A percentile compares a stretch with the other conserved stretches of the same genome.
Evolutionary conservation across 2,888 invertebrate species (phyloP).

Genomic region (Hemistola chrysoprasaria): DNA sequence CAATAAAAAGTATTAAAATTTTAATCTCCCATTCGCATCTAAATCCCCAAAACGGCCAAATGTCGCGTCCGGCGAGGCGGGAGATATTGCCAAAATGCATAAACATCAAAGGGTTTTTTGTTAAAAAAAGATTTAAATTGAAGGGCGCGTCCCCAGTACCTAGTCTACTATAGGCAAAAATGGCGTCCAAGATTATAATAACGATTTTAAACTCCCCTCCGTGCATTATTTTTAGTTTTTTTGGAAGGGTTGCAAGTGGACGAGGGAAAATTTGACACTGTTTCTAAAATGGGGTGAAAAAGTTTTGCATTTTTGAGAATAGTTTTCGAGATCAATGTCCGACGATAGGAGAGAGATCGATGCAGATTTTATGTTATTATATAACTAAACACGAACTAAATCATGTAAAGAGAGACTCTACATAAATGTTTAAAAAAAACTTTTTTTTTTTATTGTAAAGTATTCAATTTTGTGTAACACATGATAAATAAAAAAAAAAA

Average conservation of each 20-base stretch:
- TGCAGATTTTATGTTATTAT: constrained; percentile 1
- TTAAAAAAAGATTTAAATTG: constrained; percentile 77
- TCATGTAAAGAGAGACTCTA: too few relatives aligned
- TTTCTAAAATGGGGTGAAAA: constrained; percentile 64
- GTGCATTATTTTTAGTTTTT: constrained; percentile 49
- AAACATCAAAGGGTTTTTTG: constrained; percentile 80
- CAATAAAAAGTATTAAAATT: constrained; percentile 50
- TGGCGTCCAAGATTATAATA: constrained; percentile 82
- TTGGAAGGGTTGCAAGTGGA: constrained; percentile 74
- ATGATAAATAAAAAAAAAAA: too few relatives aligned
- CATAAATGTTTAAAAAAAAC: too few relatives aligned
- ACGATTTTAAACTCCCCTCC: constrained; percentile 78
- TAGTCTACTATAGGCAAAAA: constrained; percentile 52
- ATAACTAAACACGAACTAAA: too few relatives aligned
- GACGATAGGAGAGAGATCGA: constrained; percentile 11
- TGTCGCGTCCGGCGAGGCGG: constrained; percentile 69
- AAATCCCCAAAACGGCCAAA: constrained; percentile 75
- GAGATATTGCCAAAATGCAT: constrained; percentile 78
- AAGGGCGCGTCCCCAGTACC: constrained; percentile 72
- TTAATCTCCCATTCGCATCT: constrained; percentile 78
- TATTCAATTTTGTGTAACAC: too few relatives aligned
- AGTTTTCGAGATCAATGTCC: constrained; percentile 28
- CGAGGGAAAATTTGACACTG: constrained; percentile 73
- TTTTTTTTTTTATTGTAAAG: too few relatives aligned
- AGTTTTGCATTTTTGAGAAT: constrained; percentile 43